Base-by-base conservation (phyloP, 2,888 invertebrate species). In the Phyllotreta striolata region DNA sequence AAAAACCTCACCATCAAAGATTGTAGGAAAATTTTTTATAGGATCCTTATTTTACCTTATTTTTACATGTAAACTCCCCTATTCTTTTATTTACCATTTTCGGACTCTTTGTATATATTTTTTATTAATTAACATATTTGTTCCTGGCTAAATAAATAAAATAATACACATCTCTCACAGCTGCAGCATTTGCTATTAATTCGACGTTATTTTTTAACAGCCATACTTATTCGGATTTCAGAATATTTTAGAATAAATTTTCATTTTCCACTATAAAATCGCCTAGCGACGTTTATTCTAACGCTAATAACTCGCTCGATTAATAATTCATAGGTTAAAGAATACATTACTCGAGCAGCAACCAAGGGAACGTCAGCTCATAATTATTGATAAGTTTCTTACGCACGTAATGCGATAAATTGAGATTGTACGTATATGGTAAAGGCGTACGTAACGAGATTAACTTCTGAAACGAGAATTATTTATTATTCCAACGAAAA, bases 371-470 rank as follows among this genome's bases (percentile, higher is more conserved):
- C 41, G 59, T 57, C 38, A 38, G 52, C 52, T 54, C 60, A 60
- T 60, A 60, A 60, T 52, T 60, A 60, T 60, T 60, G 49, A 60
- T 60, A 60, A 60, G 60, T 60, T 60, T 52, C 44, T 60, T 52
- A 60, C 52, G 54, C 52, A 60, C 52, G 37, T 51, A 59, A 59
- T 43, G 41, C 51, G 51, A 52, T 41, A 43, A 44, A 60, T 52
- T 43, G 43, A 52, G 38, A 38, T 60, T 60, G 44, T 52, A 60
- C 60, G 24, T 60, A 52, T 54, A 60, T 52, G 60, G 52, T 44
- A 60, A 60, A 41, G 43, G 51, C 51, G 43, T 51, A 38, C 24
- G 54, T 60, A 52, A 60, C 52, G 10, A 52, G 52, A 54, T 54
- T 52, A 44, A 44, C 60, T 60, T 52, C 60, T 60, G 24, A 5